Percentiles rank a stretch among this genome's conserved stretches.
These are phyloP conservation scores for Actinia tenebrosa DNA, from an alignment of 64 coral and sea anemone genomes.

Conservation along the genomic window DNA sequence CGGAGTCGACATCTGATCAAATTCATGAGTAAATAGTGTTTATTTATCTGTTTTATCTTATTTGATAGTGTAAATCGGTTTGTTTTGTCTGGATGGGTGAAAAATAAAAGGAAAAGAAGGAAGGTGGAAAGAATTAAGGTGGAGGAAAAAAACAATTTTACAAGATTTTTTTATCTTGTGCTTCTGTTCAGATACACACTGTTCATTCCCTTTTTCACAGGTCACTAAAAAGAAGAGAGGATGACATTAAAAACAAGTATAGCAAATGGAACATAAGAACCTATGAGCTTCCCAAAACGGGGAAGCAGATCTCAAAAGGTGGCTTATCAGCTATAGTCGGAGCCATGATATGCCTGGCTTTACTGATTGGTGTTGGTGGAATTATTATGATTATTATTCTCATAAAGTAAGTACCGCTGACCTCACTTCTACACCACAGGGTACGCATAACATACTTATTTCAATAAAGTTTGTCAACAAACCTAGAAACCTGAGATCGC, in stretches of 20 bases:
- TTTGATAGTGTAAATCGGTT: no score
- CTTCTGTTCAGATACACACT: neutral
- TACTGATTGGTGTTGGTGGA: slow-evolving; percentile 64
- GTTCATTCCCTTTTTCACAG: neutral
- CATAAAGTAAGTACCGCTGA: slow-evolving; percentile 45
- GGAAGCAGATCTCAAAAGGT: neutral
- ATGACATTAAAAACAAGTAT: slow-evolving; percentile 2
- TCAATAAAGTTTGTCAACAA: no score
- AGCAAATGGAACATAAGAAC: slow-evolving; percentile 46
- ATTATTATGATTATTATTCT: slow-evolving; percentile 72
- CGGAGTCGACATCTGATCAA: neutral
- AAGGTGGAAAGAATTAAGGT: no score
- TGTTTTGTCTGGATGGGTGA: no score
- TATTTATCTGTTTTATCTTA: no score
- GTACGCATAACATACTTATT: no score
- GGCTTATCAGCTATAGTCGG: slow-evolving; percentile 48
- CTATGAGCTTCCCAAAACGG: slow-evolving; percentile 8
- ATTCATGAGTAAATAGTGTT: neutral
- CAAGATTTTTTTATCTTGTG: no score
- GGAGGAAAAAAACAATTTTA: no score
- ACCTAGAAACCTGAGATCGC: no score
- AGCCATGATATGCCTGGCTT: slow-evolving; percentile 59
- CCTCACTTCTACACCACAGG: no score
- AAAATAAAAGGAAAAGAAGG: neutral
- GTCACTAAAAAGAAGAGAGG: neutral